These are phyloP conservation scores for Zoroaster sp. DNA, from an alignment of 53 echinoderm and acorn worm species.

Conservation along the genomic window DNA sequence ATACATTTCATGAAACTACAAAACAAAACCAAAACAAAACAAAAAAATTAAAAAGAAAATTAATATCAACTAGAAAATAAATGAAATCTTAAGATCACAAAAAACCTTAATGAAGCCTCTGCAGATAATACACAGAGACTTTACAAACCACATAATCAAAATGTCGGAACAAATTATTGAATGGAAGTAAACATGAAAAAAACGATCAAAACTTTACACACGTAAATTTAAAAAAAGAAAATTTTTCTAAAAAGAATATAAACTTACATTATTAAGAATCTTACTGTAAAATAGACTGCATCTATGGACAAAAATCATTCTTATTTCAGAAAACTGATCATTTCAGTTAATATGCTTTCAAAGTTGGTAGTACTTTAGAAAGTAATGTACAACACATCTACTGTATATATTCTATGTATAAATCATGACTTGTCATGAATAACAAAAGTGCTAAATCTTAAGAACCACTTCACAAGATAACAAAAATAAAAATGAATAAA, in stretches of 20 bases:
- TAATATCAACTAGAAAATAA: background rate
- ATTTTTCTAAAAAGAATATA: conserved; percentile 54
- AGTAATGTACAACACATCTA: conserved; percentile 52
- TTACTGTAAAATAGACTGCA: conserved; percentile 52
- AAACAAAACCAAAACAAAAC: conserved; percentile 1
- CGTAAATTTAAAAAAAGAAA: conserved; percentile 19
- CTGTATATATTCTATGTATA: conserved; percentile 41
- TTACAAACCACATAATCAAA: conserved; percentile 1
- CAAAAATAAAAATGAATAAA: background rate
- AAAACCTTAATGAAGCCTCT: background rate
- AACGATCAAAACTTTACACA: background rate
- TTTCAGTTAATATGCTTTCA: conserved; percentile 62
- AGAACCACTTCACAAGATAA: conserved; percentile 46
- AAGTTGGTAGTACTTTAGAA: conserved; percentile 56
- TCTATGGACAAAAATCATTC: conserved; percentile 52
- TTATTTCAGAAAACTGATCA: conserved; percentile 70
- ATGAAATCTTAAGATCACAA: background rate
- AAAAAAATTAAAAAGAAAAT: background rate
- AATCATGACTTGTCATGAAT: conserved; percentile 11
- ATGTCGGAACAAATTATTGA: background rate
- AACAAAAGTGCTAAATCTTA: background rate
- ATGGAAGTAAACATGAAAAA: conserved; percentile 42
- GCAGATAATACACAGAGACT: background rate
- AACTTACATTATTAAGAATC: conserved; percentile 61
- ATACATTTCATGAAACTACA: conserved; percentile 36